A percentile compares a stretch with the other conserved stretches of the same genome.
These are phyloP conservation scores for Rissa tridactyla DNA, from an alignment of 2,113 vertebrate species.

Conservation along the genomic window DNA sequence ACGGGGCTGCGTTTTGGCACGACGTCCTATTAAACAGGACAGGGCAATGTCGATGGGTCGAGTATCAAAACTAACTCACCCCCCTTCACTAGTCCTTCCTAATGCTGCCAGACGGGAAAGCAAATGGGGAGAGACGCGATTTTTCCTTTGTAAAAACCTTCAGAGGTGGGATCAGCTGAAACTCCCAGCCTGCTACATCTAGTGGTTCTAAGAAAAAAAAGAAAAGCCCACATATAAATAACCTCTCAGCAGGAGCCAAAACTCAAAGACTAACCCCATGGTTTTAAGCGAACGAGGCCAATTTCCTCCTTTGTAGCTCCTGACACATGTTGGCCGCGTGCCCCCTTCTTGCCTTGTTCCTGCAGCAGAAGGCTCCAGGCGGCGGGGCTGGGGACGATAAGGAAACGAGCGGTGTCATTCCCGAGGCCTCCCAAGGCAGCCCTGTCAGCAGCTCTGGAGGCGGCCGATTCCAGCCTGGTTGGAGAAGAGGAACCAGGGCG, in stretches of 20 bases:
- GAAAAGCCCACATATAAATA: conserved; percentile 71
- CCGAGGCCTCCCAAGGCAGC: conserved; percentile 65
- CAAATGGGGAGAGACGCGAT: conserved; percentile 13
- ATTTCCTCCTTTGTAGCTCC: conserved; percentile 79
- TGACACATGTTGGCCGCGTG: conserved; percentile 74
- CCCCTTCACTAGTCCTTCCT: neutral
- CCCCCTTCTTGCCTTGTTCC: conserved; percentile 67
- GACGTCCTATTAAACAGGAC: neutral
- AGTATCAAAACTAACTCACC: conserved; percentile 33
- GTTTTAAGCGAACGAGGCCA: conserved; percentile 75
- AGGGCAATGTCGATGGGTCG: neutral
- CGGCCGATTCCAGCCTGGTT: conserved; percentile 52
- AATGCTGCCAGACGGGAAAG: conserved; percentile 31
- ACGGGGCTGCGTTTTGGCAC: neutral
- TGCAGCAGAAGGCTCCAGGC: conserved; percentile 69
- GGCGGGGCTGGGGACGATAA: conserved; percentile 61
- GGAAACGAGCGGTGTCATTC: conserved; percentile 72
- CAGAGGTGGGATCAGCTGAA: conserved; percentile 37
- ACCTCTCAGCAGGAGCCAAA: conserved; percentile 72
- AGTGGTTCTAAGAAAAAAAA: conserved; percentile 9
- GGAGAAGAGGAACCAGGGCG: conserved; percentile 40
- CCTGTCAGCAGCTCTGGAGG: conserved; percentile 76
- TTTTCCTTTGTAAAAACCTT: neutral
- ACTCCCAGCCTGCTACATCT: conserved; percentile 13
- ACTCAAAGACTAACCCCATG: conserved; percentile 73